Conservation (phyloP, 1,140 invertebrate genomes). For the Drosophila pectinifera region DNA sequence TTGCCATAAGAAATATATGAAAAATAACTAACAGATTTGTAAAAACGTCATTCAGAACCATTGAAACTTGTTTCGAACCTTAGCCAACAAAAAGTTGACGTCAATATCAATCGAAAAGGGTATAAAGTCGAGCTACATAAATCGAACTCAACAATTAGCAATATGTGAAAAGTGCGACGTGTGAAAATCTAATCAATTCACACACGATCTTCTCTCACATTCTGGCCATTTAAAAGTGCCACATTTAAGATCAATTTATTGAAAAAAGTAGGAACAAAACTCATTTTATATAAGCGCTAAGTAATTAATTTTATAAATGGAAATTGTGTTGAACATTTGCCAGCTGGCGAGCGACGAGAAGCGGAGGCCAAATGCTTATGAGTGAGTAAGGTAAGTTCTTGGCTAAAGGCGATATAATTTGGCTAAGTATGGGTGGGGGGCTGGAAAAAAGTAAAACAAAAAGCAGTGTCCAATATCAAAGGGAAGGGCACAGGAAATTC, state of each 20-base stretch:
- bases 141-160: slow-evolving; percentile 59
- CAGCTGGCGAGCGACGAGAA: slow-evolving; percentile 39
- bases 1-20: slow-evolving; percentile 27
- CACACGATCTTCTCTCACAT: slow-evolving; percentile 19
- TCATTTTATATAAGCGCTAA: slow-evolving; percentile 35
- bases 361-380: slow-evolving; percentile 27
- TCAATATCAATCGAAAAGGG: slow-evolving; percentile 43
- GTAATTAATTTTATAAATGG: slow-evolving; percentile 65
- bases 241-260: slow-evolving; percentile 42
- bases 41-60: slow-evolving; percentile 7
- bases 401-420: slow-evolving; percentile 33
- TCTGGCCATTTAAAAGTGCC: slow-evolving; percentile 20
- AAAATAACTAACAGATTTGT: background rate
- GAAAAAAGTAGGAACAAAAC: slow-evolving; percentile 19
- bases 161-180: slow-evolving; percentile 56
- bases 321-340: slow-evolving; percentile 59
- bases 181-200: slow-evolving; percentile 66
- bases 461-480: slow-evolving; percentile 24
- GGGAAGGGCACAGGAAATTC: background rate
- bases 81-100: slow-evolving; percentile 44
- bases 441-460: background rate
- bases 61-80: slow-evolving; percentile 20
- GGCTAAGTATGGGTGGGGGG: slow-evolving; percentile 2
- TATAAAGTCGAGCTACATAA: slow-evolving; percentile 29
- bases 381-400: slow-evolving; percentile 71